These are phyloP conservation scores for Zaprionus africanus DNA, from an alignment of 1,140 invertebrate genomes.

Conservation along the genomic window DNA sequence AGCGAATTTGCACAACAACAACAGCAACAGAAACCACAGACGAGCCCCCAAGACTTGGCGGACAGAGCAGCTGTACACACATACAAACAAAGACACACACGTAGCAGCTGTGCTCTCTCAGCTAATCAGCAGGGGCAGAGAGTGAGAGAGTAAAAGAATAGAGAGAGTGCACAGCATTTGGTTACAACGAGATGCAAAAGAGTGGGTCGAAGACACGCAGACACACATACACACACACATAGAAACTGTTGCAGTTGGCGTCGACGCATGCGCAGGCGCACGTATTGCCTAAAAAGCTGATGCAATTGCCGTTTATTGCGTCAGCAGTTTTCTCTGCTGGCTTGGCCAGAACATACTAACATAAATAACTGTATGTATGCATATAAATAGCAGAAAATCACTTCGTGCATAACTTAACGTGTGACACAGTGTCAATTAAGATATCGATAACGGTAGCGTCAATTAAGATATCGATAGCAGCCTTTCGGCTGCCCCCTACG, in stretches of 20 bases:
- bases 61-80: conserved; percentile 35
- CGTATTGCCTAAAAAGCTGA: conserved; percentile 64
- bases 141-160: conserved; percentile 17
- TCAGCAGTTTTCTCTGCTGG: conserved; percentile 44
- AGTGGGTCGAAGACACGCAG: background rate
- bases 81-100: conserved; percentile 9
- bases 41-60: conserved; percentile 62
- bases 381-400: conserved; percentile 1
- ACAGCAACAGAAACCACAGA: conserved; percentile 23
- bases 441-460: conserved; percentile 18
- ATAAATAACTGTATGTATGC: conserved; percentile 17
- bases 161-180: conserved; percentile 15
- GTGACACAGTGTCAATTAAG: conserved; percentile 45
- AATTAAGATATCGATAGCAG: conserved; percentile 41
- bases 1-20: conserved; percentile 27
- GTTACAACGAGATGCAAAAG: conserved; percentile 35
- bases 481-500: conserved; percentile 8
- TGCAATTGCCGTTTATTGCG: conserved; percentile 68
- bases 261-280: conserved; percentile 53
- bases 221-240: background rate
- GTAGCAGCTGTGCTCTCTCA: conserved; percentile 18
- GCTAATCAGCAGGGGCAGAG: conserved; percentile 4
- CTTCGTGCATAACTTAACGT: conserved; percentile 9
- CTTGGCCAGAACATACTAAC: background rate
- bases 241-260: conserved; percentile 19